phyloP scores from a whole-genome alignment of 2,888 invertebrate genomes.

The Temnothorax rugatulus region DNA sequence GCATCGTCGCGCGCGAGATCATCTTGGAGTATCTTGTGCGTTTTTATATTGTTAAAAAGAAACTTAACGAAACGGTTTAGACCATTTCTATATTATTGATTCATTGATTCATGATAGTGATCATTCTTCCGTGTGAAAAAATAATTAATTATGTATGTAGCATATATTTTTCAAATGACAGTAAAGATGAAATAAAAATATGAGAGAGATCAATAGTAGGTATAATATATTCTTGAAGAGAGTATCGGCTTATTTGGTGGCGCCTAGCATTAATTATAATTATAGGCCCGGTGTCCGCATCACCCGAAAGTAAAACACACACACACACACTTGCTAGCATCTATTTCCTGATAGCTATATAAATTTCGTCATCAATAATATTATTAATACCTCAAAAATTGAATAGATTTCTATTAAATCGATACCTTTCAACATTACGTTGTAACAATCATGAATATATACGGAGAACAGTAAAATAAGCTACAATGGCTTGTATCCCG shows the following conservation, averaged over 20 bases:
- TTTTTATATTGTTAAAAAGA: background rate
- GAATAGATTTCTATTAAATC: conserved; percentile 9
- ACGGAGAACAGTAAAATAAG: background rate
- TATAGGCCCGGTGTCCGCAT: background rate
- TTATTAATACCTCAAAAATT: background rate
- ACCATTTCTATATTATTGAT: too few species aligned
- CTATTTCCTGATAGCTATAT: background rate
- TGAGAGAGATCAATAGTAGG: background rate
- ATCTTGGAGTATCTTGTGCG: background rate
- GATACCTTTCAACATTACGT: background rate
- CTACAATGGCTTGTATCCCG: background rate
- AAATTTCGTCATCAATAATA: background rate
- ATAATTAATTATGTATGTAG: background rate
- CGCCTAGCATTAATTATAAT: conserved; percentile 6
- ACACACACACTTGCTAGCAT: background rate
- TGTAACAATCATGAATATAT: background rate
- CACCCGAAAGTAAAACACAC: background rate
- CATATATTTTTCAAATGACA: too few species aligned
- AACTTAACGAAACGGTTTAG: background rate
- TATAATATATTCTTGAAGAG: conserved; percentile 2
- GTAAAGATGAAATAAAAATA: background rate
- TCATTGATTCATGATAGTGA: background rate
- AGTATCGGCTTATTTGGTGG: conserved; percentile 22
- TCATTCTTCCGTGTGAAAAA: background rate
- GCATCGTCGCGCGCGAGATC: background rate